Evolutionary conservation across 2,797 vertebrate species (phyloP), one percentile per base, ranked within the genome.

Genomic region (Vultur gryphus): DNA sequence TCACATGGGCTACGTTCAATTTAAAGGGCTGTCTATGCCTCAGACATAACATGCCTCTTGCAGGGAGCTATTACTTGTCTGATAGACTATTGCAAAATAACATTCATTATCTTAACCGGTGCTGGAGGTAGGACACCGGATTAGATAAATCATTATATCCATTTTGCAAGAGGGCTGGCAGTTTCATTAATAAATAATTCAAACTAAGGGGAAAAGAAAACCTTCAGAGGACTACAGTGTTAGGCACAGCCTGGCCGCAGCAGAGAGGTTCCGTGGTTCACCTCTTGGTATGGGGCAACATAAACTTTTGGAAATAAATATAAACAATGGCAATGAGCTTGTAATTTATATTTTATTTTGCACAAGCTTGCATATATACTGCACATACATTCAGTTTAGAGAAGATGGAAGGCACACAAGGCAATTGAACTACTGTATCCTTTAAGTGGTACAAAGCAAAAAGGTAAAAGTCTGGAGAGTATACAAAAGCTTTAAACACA

Each of bases 351-450:
- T 99, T 98, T 99, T 98, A 99, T 99, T 99, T 99, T 99, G 99
- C 99, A 99, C 99, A 99, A 99, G 99, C 99, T 99, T 99, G 99
- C 99, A 99, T 99, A 99, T 99, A 99, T 99, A 99, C 99, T 99
- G 99, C 99, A 99, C 99, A 99, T 99, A 99, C 99, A 99, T 99
- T 99, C 99, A 99, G 99, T 99, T 99, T 98, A 99, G 99, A 99
- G 99, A 99, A 99, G 99, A 99, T 99, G 99, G 98, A 99, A 99
- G 99, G 99, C 99, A 99, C 99, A 98, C 99, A 99, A 99, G 99
- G 99, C 99, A 99, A 98, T 99, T 99, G 98, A 99, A 99, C 99
- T 99, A 99, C 99, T 99, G 98, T 99, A 99, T 99, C 98, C 98
- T 98, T 98, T 98, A 98, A 99, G 98, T 99, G 98, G 99, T 98